Base-by-base conservation (phyloP, 1,140 invertebrate genomes). In the Solenopsis fugax region DNA sequence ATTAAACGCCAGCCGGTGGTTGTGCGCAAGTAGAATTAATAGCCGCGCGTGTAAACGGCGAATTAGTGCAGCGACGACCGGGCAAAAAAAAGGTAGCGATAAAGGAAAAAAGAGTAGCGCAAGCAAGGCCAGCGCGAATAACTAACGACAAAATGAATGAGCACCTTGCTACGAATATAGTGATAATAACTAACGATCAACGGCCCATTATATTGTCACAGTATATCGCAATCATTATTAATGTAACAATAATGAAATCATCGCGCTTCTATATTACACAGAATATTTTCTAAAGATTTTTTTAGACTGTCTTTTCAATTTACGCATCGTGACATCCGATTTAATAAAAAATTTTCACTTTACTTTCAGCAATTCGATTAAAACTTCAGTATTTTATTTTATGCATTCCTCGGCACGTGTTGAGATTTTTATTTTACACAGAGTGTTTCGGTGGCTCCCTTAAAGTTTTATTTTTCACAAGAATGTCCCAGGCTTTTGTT, bases 11-110 rank as follows among this genome's bases (percentile, higher is more conserved):
- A 75, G 18, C 69, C 54, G 80, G 69, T 37, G 69, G 69, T 54
- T n/a, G 64, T 34, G 80, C 69, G 69, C 80, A 54, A 84, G 69
- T 84, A 75, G 69, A 84, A 84, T 84, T 84, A 75, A 84, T 84
- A 84, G 80, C 69, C 69, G n/a, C 41, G 80, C 69, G 80, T 84
- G 80, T 84, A 84, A 84, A 84, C 41, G 69, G 69, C 80, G 69
- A 84, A 84, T 84, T 84, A 84, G 80, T 58, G 24, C 34, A 75
- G 69, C 69, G 69, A 16, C 41, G 69, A 62, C 65, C 37, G 18
- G 24, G 29, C 7, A 75, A 58, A 58, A 62, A 72, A 73, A 21
- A 16, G 16, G 24, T 21, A 58, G 41, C 37, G 54, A 84, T 73
- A 75, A 84, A 73, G 54, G 2, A 60, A 69, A 65, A 58, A 75